A percentile compares a stretch with the other conserved stretches of the same genome.
phyloP scores from a whole-genome alignment of 2,113 vertebrate species.

The Synchiropus splendidus region DNA sequence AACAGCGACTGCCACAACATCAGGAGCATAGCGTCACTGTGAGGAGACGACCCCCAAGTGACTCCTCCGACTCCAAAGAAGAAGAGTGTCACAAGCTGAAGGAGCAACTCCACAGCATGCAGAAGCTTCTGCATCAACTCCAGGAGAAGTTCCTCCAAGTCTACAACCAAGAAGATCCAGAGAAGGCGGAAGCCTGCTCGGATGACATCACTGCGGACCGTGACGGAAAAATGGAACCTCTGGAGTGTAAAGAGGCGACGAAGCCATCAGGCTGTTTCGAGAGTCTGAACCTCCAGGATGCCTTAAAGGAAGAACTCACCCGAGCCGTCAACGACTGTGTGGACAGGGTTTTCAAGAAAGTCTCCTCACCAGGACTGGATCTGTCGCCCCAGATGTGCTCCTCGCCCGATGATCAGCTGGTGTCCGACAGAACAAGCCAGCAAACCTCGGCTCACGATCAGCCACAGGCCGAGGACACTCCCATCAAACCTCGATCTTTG shows the following conservation, averaged over 20 bases:
- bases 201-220: slow-evolving; percentile 25
- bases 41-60: slow-evolving; percentile 19
- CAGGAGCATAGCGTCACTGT: slow-evolving; percentile 47
- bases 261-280: slow-evolving; percentile 39
- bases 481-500: slow-evolving; percentile 39
- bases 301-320: slow-evolving; percentile 77
- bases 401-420: slow-evolving; percentile 7
- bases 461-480: slow-evolving; percentile 40
- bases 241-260: slow-evolving; percentile 27
- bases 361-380: slow-evolving; percentile 36
- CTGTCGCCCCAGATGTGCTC: slow-evolving; percentile 45
- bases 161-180: slow-evolving; percentile 51
- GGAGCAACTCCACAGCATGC: slow-evolving; percentile 80
- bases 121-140: slow-evolving; percentile 74
- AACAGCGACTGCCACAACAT: slow-evolving; percentile 72
- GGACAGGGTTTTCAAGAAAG: slow-evolving; percentile 75
- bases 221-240: slow-evolving; percentile 21
- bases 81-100: slow-evolving; percentile 73
- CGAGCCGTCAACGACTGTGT: slow-evolving; percentile 73
- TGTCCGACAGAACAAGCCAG: slow-evolving; percentile 43
- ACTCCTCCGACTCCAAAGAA: slow-evolving; percentile 37
- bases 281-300: slow-evolving; percentile 65
- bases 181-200: slow-evolving; percentile 24
- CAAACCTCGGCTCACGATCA: slow-evolving; percentile 31
- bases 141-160: slow-evolving; percentile 78